Percentiles rank a stretch among this genome's conserved stretches.
phyloP scores from a whole-genome alignment of 1,140 invertebrate species.

The Scaptodrosophila lebanonensis region DNA sequence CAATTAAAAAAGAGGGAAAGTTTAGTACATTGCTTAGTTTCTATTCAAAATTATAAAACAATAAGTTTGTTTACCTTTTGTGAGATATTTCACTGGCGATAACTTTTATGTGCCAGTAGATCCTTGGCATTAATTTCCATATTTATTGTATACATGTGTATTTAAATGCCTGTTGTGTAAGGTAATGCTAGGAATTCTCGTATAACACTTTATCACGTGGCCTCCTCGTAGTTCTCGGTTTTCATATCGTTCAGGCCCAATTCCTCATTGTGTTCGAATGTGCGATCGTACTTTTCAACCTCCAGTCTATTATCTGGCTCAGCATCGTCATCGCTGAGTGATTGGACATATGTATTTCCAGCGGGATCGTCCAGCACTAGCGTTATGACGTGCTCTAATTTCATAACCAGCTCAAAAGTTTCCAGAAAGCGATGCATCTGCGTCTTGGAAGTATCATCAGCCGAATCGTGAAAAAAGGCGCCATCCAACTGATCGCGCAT shows the following conservation, averaged over 20 bases:
- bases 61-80: no score
- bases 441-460: slow-evolving; percentile 78
- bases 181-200: no score
- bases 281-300: slow-evolving; percentile 89
- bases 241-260: slow-evolving; percentile 98
- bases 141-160: no score
- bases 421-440: slow-evolving; percentile 80
- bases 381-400: slow-evolving; percentile 82
- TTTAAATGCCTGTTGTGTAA: no score
- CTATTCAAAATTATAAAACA: no score
- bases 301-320: slow-evolving; percentile 83
- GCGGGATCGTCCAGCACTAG: slow-evolving; percentile 96
- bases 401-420: slow-evolving; percentile 85
- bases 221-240: slow-evolving; percentile 82
- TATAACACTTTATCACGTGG: slow-evolving; percentile 42
- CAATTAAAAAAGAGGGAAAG: no score
- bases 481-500: slow-evolving; percentile 86
- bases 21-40: no score
- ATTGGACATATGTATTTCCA: slow-evolving; percentile 97
- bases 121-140: no score
- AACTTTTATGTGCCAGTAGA: no score
- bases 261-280: slow-evolving; percentile 95
- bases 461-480: slow-evolving; percentile 87
- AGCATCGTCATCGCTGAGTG: slow-evolving; percentile 86
- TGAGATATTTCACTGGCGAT: no score